Percentiles rank a stretch among this genome's conserved stretches.
Conservation (phyloP, 2,888 invertebrate species). For the Eupithecia tripunctaria region DNA sequence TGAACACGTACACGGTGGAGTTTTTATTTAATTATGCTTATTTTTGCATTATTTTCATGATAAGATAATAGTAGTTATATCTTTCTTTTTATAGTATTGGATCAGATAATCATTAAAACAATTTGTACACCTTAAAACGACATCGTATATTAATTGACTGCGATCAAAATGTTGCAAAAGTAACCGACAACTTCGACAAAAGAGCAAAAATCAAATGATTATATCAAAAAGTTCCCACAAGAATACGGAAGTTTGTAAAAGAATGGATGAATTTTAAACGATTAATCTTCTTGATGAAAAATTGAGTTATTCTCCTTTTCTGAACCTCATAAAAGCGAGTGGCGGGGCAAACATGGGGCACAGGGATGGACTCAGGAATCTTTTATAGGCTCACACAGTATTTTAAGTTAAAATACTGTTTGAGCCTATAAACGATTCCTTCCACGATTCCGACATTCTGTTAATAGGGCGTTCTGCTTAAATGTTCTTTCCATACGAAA, state of each 20-base stretch:
- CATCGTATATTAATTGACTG: background rate
- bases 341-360: slow-evolving; percentile 61
- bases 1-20: no score
- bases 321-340: slow-evolving; percentile 71
- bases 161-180: background rate
- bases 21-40: no score
- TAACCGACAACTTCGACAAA: slow-evolving; percentile 3
- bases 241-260: slow-evolving; percentile 51
- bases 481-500: no score
- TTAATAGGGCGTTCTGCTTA: no score
- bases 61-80: no score
- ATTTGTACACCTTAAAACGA: no score
- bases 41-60: no score
- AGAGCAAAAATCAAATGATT: slow-evolving; percentile 24
- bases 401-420: background rate
- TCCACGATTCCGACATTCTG: no score
- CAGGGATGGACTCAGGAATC: slow-evolving; percentile 46
- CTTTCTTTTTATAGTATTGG: no score
- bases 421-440: no score
- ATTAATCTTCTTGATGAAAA: slow-evolving; percentile 75
- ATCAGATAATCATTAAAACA: background rate
- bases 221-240: slow-evolving; percentile 36
- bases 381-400: background rate
- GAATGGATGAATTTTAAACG: slow-evolving; percentile 76
- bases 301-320: slow-evolving; percentile 63